Evolutionary conservation across 37 sponge, comb jelly and placozoan genomes (phyloP), one percentile per base, ranked within the genome.

Genomic region (Halichondria panicea): DNA sequence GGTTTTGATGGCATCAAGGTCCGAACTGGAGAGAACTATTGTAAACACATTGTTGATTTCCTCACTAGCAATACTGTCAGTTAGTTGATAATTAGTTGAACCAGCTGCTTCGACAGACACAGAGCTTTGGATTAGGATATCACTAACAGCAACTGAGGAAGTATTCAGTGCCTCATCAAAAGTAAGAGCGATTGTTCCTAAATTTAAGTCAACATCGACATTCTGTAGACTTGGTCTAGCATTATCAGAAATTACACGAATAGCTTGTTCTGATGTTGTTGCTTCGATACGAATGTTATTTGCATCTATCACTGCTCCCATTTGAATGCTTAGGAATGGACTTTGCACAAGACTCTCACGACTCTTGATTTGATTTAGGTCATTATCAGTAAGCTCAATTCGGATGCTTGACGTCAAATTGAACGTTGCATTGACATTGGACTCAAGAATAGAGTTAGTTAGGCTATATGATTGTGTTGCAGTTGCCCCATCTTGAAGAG

Each of bases 151-250:
- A 7, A 93, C 31, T 25, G 78, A 74, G 25, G 87, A 63, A 42
- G 57, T 45, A 36, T 89, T 67, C 24, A 93, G 71, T 38, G 89
- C 89, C 68, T 93, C 94, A 5, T 50, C 39, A 35, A 95, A 92
- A 12, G 90, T 83, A 19, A 95, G 80, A 6, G 57, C 2, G 13
- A 95, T 43, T 18, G 32, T n/a, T 41, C 76, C 78, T 27, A 46
- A 30, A 48, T 86, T 76, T 43, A 95, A 53, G 38, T 95, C 60
- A 3, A 95, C 70, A 2, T 42, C 52, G 62, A 89, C 91, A 19
- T 48, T 38, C 2, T 61, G 32, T 8, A 95, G 74, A n/a, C 34
- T 8, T 55, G 96, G 96, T 58, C 34, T 43, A 38, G 84, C 89
- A 18, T 35, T 31, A 62, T 95, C 96, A 43, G 65, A 63, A 15